Evolutionary conservation across 2,888 invertebrate genomes (phyloP), one percentile per base, ranked within the genome.

Genomic region (Cantharis flavilabris): DNA sequence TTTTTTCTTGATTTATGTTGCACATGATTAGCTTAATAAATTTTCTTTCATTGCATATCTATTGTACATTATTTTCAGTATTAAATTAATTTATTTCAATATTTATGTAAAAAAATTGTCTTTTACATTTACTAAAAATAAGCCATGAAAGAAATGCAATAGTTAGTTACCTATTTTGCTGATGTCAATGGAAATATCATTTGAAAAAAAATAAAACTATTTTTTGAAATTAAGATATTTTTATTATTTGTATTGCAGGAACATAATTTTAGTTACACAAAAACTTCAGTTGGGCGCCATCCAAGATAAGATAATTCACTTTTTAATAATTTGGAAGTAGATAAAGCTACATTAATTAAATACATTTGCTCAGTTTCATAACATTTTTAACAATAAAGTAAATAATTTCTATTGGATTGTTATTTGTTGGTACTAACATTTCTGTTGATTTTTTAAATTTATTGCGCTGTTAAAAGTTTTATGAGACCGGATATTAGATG

Each of bases 71-170:
- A 74, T 76, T 74, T 76, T 76, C 79, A 79, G 79, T 79, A 79
- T 79, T 79, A 79, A 78, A 74, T 74, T 79, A 76, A 79, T 79
- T 79, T 79, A 79, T 79, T 76, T 70, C 79, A 79, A 79, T 79
- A 79, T 79, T 76, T 79, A 79, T 79, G 62, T 70, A 72, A 65
- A 73, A 65, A 70, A 76, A 73, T 70, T 70, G 14, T 64, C 63
- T 72, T 30, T 30, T n/a, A 49, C 49, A 9, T 49, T 49, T 49
- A 49, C 20, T 75, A 74, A 26, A 72, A 65, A 70, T 62, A 23
- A 71, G 65, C 63, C 62, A 49, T 70, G 33, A 71, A 73, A 75
- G 65, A 74, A 72, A 72, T 72, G 70, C 75, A 78, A 78, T 78
- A 78, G 78, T 73, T 78, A 78, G 75, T 73, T 63, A 72, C 73